phyloP scores from a whole-genome alignment of 2,888 invertebrate species.

The Drosophila nigricruria region DNA sequence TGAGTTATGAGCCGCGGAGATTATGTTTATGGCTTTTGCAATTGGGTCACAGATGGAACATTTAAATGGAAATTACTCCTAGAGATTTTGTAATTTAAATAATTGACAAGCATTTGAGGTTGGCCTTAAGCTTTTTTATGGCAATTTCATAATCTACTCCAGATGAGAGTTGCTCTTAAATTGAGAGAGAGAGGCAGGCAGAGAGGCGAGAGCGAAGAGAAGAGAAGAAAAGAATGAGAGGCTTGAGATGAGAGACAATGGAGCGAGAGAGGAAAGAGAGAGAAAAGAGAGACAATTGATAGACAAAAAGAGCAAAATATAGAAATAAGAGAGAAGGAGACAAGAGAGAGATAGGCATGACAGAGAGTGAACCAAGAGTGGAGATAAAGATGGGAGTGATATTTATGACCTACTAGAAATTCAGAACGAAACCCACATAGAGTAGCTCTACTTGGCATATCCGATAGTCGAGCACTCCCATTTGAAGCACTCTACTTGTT shows the following conservation, averaged over 20 bases:
- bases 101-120: conserved; percentile 18
- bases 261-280: neutral
- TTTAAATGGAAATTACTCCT: conserved; percentile 18
- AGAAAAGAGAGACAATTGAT: no score
- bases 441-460: neutral
- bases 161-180: neutral
- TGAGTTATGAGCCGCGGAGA: conserved; percentile 42
- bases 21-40: conserved; percentile 45
- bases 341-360: neutral
- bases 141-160: neutral
- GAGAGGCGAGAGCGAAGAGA: neutral
- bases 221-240: neutral
- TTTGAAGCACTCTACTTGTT: neutral
- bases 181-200: neutral
- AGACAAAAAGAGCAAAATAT: no score
- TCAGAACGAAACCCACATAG: neutral
- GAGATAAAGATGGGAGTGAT: neutral
- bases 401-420: neutral
- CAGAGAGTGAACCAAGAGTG: neutral
- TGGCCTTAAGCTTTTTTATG: conserved; percentile 1
- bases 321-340: no score
- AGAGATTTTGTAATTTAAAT: conserved; percentile 31
- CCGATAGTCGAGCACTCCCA: neutral
- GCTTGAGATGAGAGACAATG: no score
- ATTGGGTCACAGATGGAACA: conserved; percentile 40